phyloP scores from a whole-genome alignment of 2,888 invertebrate species.

The Tachystola acroxantha region DNA sequence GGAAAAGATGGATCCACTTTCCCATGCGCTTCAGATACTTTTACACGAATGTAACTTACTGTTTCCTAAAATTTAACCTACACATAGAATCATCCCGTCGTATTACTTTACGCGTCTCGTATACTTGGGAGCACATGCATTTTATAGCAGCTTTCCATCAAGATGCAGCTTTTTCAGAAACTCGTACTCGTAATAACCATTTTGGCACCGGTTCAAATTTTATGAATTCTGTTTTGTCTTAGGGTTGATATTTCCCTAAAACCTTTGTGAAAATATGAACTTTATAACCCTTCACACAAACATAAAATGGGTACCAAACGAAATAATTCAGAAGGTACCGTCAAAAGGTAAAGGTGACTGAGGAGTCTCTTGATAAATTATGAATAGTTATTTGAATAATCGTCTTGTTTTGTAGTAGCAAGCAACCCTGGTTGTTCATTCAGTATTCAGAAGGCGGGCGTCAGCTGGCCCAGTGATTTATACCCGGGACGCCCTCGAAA shows the following conservation, averaged over 20 bases:
- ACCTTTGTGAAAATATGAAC: background rate
- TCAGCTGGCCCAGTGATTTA: constrained; percentile 61
- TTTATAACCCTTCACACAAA: background rate
- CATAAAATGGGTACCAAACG: background rate
- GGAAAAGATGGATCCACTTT: too few species aligned
- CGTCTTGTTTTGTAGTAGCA: constrained; percentile 23
- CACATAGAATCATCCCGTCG: too few species aligned
- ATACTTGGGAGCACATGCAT: constrained; percentile 25
- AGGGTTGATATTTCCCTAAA: background rate
- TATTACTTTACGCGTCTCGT: constrained; percentile 10
- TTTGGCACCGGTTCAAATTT: constrained; percentile 39
- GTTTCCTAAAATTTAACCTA: too few species aligned
- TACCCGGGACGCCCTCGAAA: constrained; percentile 44
- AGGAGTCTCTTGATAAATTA: constrained; percentile 18
- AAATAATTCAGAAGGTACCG: background rate
- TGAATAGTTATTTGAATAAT: constrained; percentile 17
- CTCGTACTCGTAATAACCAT: constrained; percentile 19
- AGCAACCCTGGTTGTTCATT: constrained; percentile 38
- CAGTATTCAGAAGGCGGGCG: constrained; percentile 58
- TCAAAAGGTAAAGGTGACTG: constrained; percentile 5
- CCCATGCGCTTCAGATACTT: too few species aligned
- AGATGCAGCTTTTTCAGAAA: constrained; percentile 22
- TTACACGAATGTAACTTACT: too few species aligned
- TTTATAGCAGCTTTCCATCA: constrained; percentile 28
- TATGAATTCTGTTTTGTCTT: constrained; percentile 13